A percentile compares a stretch with the other conserved stretches of the same genome.
These are phyloP conservation scores for Iphiclides podalirius DNA, from an alignment of 2,888 invertebrate genomes.

Conservation along the genomic window DNA sequence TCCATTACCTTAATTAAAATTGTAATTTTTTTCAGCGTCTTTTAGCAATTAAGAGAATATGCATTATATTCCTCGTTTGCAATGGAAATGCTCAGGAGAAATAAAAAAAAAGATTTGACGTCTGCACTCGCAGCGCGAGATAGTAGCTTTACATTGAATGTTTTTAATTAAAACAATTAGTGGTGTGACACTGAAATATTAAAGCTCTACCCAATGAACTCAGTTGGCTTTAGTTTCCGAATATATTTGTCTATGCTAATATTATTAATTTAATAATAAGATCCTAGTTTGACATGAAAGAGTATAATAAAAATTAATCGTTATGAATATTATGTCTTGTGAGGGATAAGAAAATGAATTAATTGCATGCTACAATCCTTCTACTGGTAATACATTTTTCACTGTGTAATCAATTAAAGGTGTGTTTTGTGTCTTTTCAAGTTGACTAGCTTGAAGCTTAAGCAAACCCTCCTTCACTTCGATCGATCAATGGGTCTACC, in stretches of 20 bases:
- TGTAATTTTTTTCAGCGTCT: not conserved
- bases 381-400: too few relatives aligned
- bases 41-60: constrained; percentile 23
- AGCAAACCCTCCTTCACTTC: too few relatives aligned
- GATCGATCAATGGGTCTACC: too few relatives aligned
- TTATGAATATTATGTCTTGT: too few relatives aligned
- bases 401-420: too few relatives aligned
- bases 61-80: constrained; percentile 25
- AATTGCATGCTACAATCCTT: too few relatives aligned
- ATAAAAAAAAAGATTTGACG: constrained; percentile 27
- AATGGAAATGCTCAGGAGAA: constrained; percentile 24
- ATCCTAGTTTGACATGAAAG: too few relatives aligned
- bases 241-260: not conserved
- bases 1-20: not conserved
- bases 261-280: not conserved
- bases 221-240: not conserved
- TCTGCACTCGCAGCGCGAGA: constrained; percentile 33
- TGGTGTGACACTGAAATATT: constrained; percentile 28
- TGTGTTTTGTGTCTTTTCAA: too few relatives aligned
- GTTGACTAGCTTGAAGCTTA: too few relatives aligned
- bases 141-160: constrained; percentile 40
- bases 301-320: too few relatives aligned
- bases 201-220: not conserved
- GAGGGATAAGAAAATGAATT: not conserved
- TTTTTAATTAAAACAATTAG: constrained; percentile 49